Conservation (phyloP, 2,113 vertebrate genomes). For the Budorcas taxicolor region DNA sequence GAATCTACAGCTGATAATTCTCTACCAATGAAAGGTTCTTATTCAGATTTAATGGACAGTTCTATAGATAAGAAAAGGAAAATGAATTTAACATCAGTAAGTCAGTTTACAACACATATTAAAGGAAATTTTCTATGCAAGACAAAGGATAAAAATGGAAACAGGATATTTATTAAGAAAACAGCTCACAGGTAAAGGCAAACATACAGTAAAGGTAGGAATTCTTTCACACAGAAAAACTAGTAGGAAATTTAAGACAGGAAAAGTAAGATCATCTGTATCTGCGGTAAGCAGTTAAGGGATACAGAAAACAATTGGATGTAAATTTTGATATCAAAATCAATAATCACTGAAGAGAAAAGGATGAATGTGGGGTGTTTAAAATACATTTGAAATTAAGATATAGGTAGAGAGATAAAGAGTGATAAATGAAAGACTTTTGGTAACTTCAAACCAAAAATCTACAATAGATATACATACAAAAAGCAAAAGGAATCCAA, state of each 20-base stretch:
- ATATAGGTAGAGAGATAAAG: neutral
- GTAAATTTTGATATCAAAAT: neutral
- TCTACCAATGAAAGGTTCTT: neutral
- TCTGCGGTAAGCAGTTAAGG: neutral
- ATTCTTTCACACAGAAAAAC: neutral
- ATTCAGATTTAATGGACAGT: neutral
- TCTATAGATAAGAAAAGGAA: neutral
- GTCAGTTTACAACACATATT: neutral
- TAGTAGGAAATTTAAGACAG: neutral
- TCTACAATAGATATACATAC: neutral
- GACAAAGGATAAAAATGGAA: neutral
- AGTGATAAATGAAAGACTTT: neutral
- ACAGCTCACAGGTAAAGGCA: neutral
- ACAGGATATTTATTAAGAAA: accelerated
- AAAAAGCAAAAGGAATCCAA: neutral
- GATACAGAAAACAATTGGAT: neutral
- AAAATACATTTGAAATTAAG: neutral
- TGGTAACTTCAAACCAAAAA: neutral
- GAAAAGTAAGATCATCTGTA: neutral
- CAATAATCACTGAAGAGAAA: neutral
- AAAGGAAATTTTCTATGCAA: neutral
- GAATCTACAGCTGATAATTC: neutral
- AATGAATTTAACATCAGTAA: neutral
- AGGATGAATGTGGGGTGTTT: neutral
- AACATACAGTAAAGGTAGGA: neutral